Percentiles rank a stretch among this genome's conserved stretches.
phyloP scores from a whole-genome alignment of 1,140 invertebrate species.

The Zophobas morio region DNA sequence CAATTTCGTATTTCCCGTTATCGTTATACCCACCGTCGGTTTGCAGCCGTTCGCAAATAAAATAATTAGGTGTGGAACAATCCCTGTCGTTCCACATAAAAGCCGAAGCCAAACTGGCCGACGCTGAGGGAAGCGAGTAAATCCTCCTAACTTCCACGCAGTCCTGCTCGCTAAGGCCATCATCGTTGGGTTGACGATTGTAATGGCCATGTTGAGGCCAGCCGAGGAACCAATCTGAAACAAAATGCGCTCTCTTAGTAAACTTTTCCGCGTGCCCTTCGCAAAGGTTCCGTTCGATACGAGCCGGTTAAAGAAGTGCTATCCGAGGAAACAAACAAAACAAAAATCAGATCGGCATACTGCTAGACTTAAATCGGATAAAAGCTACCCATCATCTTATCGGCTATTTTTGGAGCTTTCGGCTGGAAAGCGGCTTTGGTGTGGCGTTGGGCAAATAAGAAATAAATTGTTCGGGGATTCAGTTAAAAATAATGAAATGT shows the following conservation, averaged over 20 bases:
- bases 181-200: slow-evolving; percentile 84
- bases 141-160: slow-evolving; percentile 81
- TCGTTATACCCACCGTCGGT: slow-evolving; percentile 69
- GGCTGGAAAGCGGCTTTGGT: not conserved
- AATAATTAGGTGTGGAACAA: slow-evolving; percentile 79
- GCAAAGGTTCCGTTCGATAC: not conserved
- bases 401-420: slow-evolving; percentile 23
- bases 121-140: slow-evolving; percentile 72
- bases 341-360: not conserved
- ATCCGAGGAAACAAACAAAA: not conserved
- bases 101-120: slow-evolving; percentile 66
- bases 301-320: not conserved
- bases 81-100: slow-evolving; percentile 86
- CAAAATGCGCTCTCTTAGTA: slow-evolving; percentile 6
- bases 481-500: slow-evolving; percentile 31
- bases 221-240: slow-evolving; percentile 85
- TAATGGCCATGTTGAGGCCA: slow-evolving; percentile 76
- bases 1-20: not conserved
- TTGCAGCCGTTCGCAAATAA: slow-evolving; percentile 77
- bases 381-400: slow-evolving; percentile 15
- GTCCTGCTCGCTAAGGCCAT: slow-evolving; percentile 82
- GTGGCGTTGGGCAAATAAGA: not conserved
- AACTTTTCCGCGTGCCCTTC: too few relatives aligned
- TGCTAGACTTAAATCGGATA: slow-evolving; percentile 7
- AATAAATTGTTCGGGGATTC: slow-evolving; percentile 6